A percentile compares a stretch with the other conserved stretches of the same genome.
These are phyloP conservation scores for Mormyrus hasselquistii DNA, from an alignment of 2,797 vertebrate genomes.

Conservation along the genomic window DNA sequence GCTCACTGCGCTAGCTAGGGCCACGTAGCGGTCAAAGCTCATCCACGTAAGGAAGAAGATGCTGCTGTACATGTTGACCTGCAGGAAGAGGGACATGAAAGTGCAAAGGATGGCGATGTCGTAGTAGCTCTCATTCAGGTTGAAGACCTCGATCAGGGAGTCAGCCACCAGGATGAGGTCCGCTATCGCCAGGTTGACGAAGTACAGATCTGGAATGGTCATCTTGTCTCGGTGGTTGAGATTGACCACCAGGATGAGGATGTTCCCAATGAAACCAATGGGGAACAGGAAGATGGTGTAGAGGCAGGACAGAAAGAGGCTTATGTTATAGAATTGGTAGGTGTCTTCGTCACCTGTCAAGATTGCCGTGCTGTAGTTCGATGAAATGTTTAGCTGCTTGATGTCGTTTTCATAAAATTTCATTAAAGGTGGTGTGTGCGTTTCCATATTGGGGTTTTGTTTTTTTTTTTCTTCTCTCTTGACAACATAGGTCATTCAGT, in stretches of 20 bases:
- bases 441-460: slow-evolving; percentile 48
- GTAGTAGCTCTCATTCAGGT: slow-evolving; percentile 79
- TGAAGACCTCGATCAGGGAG: slow-evolving; percentile 88
- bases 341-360: slow-evolving; percentile 33
- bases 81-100: slow-evolving; percentile 87
- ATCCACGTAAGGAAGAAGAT: slow-evolving; percentile 93
- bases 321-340: slow-evolving; percentile 61
- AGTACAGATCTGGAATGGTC: slow-evolving; percentile 80
- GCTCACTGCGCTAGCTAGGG: slow-evolving; percentile 64
- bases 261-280: slow-evolving; percentile 78
- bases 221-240: slow-evolving; percentile 69
- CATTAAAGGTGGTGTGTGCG: slow-evolving; percentile 28
- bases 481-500: slow-evolving; percentile 1
- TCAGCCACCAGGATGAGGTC: slow-evolving; percentile 81
- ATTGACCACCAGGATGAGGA: slow-evolving; percentile 82
- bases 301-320: slow-evolving; percentile 74
- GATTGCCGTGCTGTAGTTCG: slow-evolving; percentile 15
- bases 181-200: slow-evolving; percentile 78
- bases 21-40: slow-evolving; percentile 84
- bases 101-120: slow-evolving; percentile 77
- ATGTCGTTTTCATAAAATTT: slow-evolving; percentile 49
- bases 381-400: slow-evolving; percentile 47
- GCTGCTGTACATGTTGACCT: slow-evolving; percentile 93
- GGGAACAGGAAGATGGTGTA: slow-evolving; percentile 81
- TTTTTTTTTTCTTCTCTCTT: slow-evolving; percentile 12